Conservation (phyloP, 64 coral and sea anemone species). For the Stylophora pistillata region DNA sequence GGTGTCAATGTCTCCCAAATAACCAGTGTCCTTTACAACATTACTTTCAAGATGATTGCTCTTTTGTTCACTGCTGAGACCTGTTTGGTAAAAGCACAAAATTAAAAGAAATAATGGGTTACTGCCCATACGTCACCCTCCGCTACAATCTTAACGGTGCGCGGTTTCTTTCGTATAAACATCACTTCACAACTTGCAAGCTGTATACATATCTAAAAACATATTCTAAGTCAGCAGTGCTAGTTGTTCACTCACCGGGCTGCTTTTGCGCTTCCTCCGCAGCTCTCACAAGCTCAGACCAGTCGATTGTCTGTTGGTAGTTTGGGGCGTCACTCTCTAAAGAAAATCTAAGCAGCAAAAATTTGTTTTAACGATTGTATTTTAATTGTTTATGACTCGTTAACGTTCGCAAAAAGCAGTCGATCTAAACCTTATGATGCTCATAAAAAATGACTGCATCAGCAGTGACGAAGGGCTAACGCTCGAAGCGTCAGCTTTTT, state of each 20-base stretch:
- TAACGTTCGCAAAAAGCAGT: not conserved
- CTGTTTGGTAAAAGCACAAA: not conserved
- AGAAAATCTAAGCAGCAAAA: not conserved
- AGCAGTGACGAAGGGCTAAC: too few species aligned
- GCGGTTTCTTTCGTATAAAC: not conserved
- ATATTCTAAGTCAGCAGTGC: not conserved
- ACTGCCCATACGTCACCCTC: too few species aligned
- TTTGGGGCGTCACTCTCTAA: not conserved
- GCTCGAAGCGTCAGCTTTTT: too few species aligned
- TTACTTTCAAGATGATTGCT: not conserved
- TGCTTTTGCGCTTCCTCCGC: not conserved
- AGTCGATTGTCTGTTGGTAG: not conserved
- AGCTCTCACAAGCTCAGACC: not conserved
- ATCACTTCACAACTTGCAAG: too few species aligned
- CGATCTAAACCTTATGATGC: not conserved
- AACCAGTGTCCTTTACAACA: not conserved
- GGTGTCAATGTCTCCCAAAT: not conserved
- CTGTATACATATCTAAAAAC: too few species aligned
- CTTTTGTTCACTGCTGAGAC: not conserved
- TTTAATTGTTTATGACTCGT: not conserved
- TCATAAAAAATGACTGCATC: too few species aligned
- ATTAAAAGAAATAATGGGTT: not conserved
- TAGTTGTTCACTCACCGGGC: not conserved
- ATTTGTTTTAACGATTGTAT: not conserved
- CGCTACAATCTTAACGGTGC: not conserved